Base-by-base conservation (phyloP, 2,888 invertebrate genomes). In the Tortricodes alternella region DNA sequence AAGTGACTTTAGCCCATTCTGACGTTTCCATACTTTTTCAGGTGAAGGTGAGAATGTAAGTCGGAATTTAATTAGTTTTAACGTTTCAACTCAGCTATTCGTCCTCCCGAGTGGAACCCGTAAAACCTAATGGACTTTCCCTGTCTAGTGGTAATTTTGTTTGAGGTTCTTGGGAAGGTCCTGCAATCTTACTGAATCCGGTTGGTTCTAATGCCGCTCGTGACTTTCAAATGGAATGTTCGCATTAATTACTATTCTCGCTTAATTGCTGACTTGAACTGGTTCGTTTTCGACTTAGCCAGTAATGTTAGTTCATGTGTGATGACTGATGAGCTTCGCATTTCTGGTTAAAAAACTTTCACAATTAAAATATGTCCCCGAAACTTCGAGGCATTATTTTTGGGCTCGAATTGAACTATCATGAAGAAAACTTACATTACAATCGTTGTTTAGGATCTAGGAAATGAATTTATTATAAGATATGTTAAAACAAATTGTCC, bases 41-140 rank as follows among this genome's bases (percentile, higher is more conserved):
- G 72, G 68, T 79, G 73, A 74, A 76, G 74, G 78, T 80, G 80
- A 68, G 79, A 83, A 68, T 73, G 67, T 70, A 67, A 71, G 72
- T 64, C 62, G 64, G 73, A 75, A 85, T 86, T 86, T 85, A 87
- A 89, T 88, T 88, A 88, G 87, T 86, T 86, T 83, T 74, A 76
- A 72, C 80, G 77, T 76, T 82, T 76, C 74, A 73, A 70, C 78
- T 78, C 73, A 77, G 71, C 85, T 77, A 83, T 85, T 78, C 83
- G 80, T 83, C 82, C 84, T 79, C 75, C 71, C 68, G 78, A 80
- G 82, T 76, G 73, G 70, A 77, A 78, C 77, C 83, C 83, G 83
- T 87, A 87, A 87, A 88, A 87, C 86, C 81, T 89, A 89, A 89
- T 89, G 89, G 89, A 88, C 80, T 89, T 88, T 88, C 81, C 72